A percentile compares a stretch with the other conserved stretches of the same genome.
Evolutionary conservation across 2,113 vertebrate species (phyloP).

Genomic region (Ceyx melanurus): DNA sequence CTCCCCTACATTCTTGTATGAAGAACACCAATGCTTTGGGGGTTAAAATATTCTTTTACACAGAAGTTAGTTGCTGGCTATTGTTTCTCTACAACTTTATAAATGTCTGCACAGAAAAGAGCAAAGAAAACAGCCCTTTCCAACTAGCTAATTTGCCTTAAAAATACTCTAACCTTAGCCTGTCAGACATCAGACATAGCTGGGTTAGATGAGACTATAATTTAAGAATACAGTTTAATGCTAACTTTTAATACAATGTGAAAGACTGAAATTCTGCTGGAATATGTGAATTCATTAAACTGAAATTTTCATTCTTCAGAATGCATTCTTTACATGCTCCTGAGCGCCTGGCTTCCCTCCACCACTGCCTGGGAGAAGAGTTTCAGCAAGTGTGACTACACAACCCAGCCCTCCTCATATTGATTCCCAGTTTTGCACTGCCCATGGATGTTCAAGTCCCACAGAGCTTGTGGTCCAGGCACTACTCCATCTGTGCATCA

Average conservation of each 20-base stretch:
- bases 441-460: neutral
- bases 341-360: neutral
- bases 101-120: constrained; percentile 24
- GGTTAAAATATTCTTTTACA: neutral
- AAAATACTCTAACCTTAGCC: constrained; percentile 13
- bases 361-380: fast-evolving
- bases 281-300: constrained; percentile 58
- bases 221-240: constrained; percentile 45
- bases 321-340: constrained; percentile 13
- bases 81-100: neutral
- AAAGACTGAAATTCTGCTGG: constrained; percentile 51
- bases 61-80: neutral
- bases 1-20: neutral
- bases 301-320: constrained; percentile 62
- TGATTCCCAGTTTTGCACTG: neutral
- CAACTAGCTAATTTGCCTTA: constrained; percentile 36
- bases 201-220: constrained; percentile 23
- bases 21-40: neutral
- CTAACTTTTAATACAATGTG: constrained; percentile 44
- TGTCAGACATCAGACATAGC: constrained; percentile 22
- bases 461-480: neutral
- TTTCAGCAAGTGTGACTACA: fast-evolving
- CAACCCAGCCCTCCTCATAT: neutral
- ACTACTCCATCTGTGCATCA: too few relatives aligned
- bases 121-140: neutral